Base-by-base conservation (phyloP, 1,140 invertebrate genomes). In the Anastrepha ludens region DNA sequence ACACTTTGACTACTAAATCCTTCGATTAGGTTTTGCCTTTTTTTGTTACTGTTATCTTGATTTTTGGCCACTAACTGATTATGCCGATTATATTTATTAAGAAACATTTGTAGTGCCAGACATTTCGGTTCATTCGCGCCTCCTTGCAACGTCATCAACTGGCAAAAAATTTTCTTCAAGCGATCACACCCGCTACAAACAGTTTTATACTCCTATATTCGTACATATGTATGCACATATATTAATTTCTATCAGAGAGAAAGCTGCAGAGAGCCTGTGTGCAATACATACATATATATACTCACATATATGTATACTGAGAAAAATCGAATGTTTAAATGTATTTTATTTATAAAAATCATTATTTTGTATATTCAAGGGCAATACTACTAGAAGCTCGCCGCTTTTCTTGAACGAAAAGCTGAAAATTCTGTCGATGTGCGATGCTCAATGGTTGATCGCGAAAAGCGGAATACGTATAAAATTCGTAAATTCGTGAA, bases 401-500 rank as follows among this genome's bases (percentile, higher is more conserved):
- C 41, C 41, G 41, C 47, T 74, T 74, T 74, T 13, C 41, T 74
- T 74, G 41, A 29, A 74, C 3, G 67, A 81, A 81, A 81, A 81
- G 2, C 74, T 50, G 74, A 81, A 50, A 55, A 81, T 20, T 29
- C 74, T 81, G 74, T 81, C 74, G 74, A 81, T 81, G 74, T 81
- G 47, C 74, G 74, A 55, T 55, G 74, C 64, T 67, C 5, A 15
- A 64, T 64, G 60, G 41, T 74, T 15, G 50, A 81, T 81, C 74
- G 47, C 74, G 74, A 81, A 81, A 81, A 81, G n/a, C 47, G 74
- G 74, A 81, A 50, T 58, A 81, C 74, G 74, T 47, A 81, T 55
- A 81, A 81, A 81, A 55, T 81, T 81, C 74, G 74, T 81, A 55
- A 81, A 55, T 81, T 81, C 74, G 74, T 81, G 20, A 81, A 55